Evolutionary conservation across 2,888 invertebrate species (phyloP), one percentile per base, ranked within the genome.

Genomic region (Mongoloraphidia duomilia): DNA sequence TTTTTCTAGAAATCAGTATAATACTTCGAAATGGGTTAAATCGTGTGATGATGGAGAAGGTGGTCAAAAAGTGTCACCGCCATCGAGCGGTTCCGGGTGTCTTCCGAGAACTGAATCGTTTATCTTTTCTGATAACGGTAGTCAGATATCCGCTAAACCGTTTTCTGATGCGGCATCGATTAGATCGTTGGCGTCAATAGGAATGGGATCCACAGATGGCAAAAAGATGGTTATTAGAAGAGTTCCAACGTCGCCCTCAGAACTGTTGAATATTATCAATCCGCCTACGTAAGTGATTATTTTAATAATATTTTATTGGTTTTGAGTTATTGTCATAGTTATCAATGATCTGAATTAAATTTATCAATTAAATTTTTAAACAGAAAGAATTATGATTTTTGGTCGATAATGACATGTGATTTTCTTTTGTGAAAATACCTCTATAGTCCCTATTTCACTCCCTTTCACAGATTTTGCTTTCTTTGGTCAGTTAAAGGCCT

Each of bases 181-280:
- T 54, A 74, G 84, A 54, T 87, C 87, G 43, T 76, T 87, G 59
- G 85, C 87, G 49, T 87, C 88, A 46, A 86, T 89, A 57, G 88
- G 88, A 46, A 83, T 90, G 79, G 90, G 90, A 35, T 89, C 88
- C 54, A 89, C 89, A 40, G 89, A 90, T 68, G 90, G 90, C 43
- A 78, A 83, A 59, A 85, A 84, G 71, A 77, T 90, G 75, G 86
- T 87, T 59, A 85, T 89, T 59, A 73, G 84, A 60, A 75, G 85
- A 62, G 86, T 89, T 57, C 89, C 89, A 50, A 86, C 85, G 47
- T 86, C 89, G 57, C 88, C 89, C 50, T 82, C 83, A 57, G 89
- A 89, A 71, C 74, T 90, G 57, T 83, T 89, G 65, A 88, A 84
- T 71, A 80, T 89, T 69, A 84, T 86, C 56, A 83, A 84, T 72